A percentile compares a stretch with the other conserved stretches of the same genome.
These are phyloP conservation scores for Tupaia chinensis DNA, from an alignment of 2,113 vertebrate species.

Conservation along the genomic window DNA sequence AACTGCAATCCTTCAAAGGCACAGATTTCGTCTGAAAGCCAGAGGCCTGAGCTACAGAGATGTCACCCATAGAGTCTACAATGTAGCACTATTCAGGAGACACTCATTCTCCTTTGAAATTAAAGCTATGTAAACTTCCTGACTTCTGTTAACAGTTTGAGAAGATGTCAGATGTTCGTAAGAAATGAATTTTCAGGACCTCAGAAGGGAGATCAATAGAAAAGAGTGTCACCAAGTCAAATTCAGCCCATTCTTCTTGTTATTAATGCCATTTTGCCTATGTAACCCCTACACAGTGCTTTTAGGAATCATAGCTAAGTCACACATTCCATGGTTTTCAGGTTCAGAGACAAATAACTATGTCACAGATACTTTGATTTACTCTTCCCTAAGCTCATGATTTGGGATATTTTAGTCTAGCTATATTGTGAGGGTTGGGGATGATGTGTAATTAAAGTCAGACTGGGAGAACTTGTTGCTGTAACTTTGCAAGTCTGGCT, in stretches of 20 bases:
- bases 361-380: slow-evolving; percentile 18
- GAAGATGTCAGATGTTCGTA: not conserved
- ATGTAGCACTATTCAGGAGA: not conserved
- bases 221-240: not conserved
- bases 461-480: not conserved
- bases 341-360: not conserved
- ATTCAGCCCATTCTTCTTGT: not conserved
- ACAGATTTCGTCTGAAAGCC: not conserved
- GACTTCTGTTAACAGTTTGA: not conserved
- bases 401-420: not conserved
- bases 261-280: not conserved
- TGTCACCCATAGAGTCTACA: not conserved
- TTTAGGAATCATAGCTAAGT: not conserved
- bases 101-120: not conserved
- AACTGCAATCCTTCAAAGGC: slow-evolving; percentile 38
- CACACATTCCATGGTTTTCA: not conserved
- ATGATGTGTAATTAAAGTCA: not conserved
- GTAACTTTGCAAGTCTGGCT: not conserved
- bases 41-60: not conserved
- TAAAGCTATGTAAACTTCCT: not conserved
- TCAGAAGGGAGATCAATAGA: not conserved
- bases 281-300: not conserved
- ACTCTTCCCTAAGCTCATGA: not conserved
- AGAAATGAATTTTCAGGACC: not conserved
- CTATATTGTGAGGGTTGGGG: not conserved